Percentiles rank a stretch among this genome's conserved stretches.
These are phyloP conservation scores for Microcebus murinus DNA, from an alignment of 2,113 vertebrate genomes.

Conservation along the genomic window DNA sequence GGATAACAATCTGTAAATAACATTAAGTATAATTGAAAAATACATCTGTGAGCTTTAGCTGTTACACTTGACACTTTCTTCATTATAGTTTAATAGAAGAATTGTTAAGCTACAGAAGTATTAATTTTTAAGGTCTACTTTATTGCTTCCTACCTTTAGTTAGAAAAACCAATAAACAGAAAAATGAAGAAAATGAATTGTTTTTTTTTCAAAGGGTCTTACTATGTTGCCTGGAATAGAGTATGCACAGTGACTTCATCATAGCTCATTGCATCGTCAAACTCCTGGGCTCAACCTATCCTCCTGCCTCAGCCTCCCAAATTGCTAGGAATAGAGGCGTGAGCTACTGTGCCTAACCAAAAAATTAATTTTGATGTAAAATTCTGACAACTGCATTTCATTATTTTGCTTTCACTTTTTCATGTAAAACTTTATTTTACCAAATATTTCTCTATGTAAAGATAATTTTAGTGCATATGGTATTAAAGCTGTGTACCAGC, in stretches of 20 bases:
- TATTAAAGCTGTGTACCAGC: background rate
- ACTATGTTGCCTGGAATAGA: too few relatives aligned
- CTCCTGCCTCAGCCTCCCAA: too few relatives aligned
- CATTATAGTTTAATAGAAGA: background rate
- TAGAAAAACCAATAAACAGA: background rate
- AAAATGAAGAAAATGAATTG: background rate
- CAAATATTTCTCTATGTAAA: background rate
- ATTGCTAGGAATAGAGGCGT: too few relatives aligned
- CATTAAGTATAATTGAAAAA: background rate
- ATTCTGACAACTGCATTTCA: background rate
- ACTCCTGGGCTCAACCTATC: too few relatives aligned
- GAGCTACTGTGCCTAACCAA: too few relatives aligned
- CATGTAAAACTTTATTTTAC: slow-evolving; percentile 10
- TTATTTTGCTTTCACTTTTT: background rate
- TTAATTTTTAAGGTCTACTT: background rate
- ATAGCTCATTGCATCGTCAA: too few relatives aligned
- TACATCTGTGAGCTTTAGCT: background rate
- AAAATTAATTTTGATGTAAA: background rate
- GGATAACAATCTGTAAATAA: background rate
- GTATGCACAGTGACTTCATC: too few relatives aligned
- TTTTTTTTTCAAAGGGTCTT: background rate
- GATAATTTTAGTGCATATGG: background rate
- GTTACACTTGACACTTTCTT: background rate
- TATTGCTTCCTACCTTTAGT: background rate
- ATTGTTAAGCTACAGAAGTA: background rate